These are phyloP conservation scores for Eulacestoma nigropectus DNA, from an alignment of 2,113 vertebrate species.

Conservation along the genomic window DNA sequence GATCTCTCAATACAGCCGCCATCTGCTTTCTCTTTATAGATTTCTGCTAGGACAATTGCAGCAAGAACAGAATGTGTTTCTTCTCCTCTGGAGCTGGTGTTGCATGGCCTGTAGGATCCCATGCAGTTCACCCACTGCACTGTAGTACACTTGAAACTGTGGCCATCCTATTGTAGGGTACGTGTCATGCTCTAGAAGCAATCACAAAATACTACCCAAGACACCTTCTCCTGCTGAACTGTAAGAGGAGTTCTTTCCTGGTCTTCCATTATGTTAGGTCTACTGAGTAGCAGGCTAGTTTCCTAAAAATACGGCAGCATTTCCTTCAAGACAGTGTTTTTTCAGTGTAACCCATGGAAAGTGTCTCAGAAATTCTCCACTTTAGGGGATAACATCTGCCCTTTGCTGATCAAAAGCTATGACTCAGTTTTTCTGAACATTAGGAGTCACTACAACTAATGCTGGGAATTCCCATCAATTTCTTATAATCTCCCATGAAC, in stretches of 20 bases:
- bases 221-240: neutral
- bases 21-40: neutral
- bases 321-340: neutral
- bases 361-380: neutral
- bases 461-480: neutral
- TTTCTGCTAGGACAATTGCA: neutral
- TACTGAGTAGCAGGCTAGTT: neutral
- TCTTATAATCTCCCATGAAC: neutral
- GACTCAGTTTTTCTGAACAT: neutral
- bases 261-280: neutral
- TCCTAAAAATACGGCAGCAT: neutral
- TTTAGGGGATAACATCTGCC: neutral
- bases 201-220: neutral
- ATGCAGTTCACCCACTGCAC: neutral
- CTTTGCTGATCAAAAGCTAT: neutral
- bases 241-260: neutral
- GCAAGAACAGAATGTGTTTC: neutral
- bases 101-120: neutral
- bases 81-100: neutral
- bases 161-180: neutral
- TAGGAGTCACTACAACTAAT: neutral
- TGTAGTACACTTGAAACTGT: neutral
- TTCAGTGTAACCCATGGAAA: neutral
- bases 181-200: neutral
- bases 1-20: neutral